These are phyloP conservation scores for Halcyon malimbica DNA, from an alignment of 2,113 vertebrate species.

Conservation along the genomic window DNA sequence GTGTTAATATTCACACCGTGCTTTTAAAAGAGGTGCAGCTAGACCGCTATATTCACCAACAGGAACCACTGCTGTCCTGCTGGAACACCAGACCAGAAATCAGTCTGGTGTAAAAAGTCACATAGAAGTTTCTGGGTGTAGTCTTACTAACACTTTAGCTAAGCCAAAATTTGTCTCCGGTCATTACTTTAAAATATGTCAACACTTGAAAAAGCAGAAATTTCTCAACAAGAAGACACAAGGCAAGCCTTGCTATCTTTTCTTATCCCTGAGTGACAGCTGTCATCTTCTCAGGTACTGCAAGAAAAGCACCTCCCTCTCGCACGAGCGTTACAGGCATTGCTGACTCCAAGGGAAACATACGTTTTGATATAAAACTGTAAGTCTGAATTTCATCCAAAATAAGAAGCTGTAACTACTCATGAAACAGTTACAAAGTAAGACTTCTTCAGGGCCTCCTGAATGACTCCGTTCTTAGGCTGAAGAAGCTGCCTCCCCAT, in stretches of 20 bases:
- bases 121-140: not conserved
- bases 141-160: not conserved
- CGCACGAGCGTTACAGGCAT: not conserved
- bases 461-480: not conserved
- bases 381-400: not conserved
- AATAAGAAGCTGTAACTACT: not conserved
- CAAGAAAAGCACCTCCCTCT: not conserved
- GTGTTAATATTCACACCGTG: not conserved
- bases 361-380: not conserved
- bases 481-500: not conserved
- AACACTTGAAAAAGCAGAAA: not conserved
- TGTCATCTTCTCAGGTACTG: not conserved
- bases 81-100: not conserved
- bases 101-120: not conserved
- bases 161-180: not conserved
- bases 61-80: not conserved
- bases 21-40: not conserved
- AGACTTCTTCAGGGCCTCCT: not conserved
- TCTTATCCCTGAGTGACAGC: not conserved
- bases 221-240: not conserved
- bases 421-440: not conserved
- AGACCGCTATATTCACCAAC: not conserved
- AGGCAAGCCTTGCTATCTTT: not conserved
- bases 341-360: not conserved
- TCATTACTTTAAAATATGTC: not conserved